phyloP scores from a whole-genome alignment of 2,113 vertebrate species.

The Gnathonemus echidnorhynchus region DNA sequence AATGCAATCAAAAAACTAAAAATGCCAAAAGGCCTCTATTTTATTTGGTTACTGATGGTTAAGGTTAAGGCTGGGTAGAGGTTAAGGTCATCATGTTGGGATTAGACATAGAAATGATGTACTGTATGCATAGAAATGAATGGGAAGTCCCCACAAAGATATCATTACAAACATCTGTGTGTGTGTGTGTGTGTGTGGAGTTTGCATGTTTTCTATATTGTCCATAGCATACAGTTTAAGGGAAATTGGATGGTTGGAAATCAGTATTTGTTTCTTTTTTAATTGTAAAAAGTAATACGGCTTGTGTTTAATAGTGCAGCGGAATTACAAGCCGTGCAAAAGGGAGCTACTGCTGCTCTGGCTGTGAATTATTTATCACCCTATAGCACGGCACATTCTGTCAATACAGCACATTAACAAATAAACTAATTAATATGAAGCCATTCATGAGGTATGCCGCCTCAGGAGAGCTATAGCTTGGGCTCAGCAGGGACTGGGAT shows the following conservation, averaged over 20 bases:
- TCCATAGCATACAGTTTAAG: neutral
- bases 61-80: neutral
- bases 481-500: neutral
- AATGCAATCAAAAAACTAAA: neutral
- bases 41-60: neutral
- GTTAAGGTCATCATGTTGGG: neutral
- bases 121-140: neutral
- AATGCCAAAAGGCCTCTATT: neutral
- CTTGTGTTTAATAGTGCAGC: neutral
- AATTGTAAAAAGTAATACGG: neutral
- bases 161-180: neutral
- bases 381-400: constrained; percentile 36
- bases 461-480: neutral
- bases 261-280: neutral
- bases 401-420: constrained; percentile 26
- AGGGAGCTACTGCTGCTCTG: constrained; percentile 32
- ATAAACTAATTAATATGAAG: constrained; percentile 45
- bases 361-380: constrained; percentile 42
- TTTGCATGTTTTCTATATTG: neutral
- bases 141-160: neutral
- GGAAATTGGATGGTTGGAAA: neutral
- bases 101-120: neutral
- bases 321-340: constrained; percentile 20
- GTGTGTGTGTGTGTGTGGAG: neutral
- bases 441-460: neutral